Conservation (phyloP, 1,140 invertebrate species). For the Pachypsylla venusta region DNA sequence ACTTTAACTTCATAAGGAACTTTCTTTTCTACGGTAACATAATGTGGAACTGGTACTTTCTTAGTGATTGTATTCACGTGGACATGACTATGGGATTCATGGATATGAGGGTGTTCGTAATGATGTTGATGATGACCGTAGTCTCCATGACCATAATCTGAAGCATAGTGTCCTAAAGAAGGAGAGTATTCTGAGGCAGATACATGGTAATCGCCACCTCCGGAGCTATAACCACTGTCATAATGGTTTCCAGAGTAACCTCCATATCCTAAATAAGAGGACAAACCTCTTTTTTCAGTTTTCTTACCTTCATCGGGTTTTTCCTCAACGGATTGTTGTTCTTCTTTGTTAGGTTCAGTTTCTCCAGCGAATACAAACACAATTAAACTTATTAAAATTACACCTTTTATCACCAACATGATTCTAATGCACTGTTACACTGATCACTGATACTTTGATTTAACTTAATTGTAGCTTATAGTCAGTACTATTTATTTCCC, state of each 20-base stretch:
- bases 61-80: constrained; percentile 51
- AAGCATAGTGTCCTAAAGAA: constrained; percentile 1
- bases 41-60: constrained; percentile 51
- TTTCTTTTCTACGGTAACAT: constrained; percentile 25
- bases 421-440: too few species aligned
- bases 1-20: constrained; percentile 39
- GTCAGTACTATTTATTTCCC: constrained; percentile 3
- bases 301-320: constrained; percentile 6
- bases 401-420: constrained; percentile 1
- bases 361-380: not conserved
- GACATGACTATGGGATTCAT: constrained; percentile 35
- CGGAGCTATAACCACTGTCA: not conserved
- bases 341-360: not conserved
- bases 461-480: constrained; percentile 4
- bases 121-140: not conserved
- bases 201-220: not conserved
- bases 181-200: constrained; percentile 1
- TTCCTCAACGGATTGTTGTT: not conserved
- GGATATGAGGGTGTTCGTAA: constrained; percentile 11
- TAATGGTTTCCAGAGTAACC: constrained; percentile 5
- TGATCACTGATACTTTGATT: constrained; percentile 9
- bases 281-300: not conserved
- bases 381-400: not conserved
- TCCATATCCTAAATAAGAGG: constrained; percentile 7
- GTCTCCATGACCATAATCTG: not conserved